These are phyloP conservation scores for Gari tellinella DNA, from an alignment of 2,888 invertebrate genomes.

Conservation along the genomic window DNA sequence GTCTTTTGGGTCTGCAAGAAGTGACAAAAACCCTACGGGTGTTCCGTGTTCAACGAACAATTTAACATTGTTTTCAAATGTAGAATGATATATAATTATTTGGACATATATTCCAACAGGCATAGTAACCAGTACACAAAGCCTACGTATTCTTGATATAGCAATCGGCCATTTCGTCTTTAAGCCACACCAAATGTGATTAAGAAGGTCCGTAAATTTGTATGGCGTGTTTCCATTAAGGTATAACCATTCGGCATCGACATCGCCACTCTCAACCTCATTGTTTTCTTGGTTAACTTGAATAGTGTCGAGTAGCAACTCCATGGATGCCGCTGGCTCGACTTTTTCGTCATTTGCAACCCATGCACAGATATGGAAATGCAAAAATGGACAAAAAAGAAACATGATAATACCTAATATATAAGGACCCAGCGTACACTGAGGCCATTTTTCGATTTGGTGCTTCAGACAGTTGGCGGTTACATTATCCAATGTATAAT, in stretches of 20 bases:
- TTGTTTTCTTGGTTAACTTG: not conserved
- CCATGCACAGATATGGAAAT: conserved; percentile 15
- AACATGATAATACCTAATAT: conserved; percentile 25
- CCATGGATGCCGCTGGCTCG: conserved; percentile 2
- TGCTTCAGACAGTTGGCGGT: not conserved
- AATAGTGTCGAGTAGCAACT: not conserved
- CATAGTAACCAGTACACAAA: conserved; percentile 13
- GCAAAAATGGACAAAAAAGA: conserved; percentile 33
- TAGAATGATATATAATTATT: conserved; percentile 16
- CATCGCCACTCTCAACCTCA: no score
- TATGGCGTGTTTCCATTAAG: conserved; percentile 27
- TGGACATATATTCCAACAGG: conserved; percentile 22
- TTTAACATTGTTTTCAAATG: not conserved
- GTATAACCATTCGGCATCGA: conserved; percentile 22
- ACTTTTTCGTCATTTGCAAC: conserved; percentile 25
- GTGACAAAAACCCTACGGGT: conserved; percentile 38
- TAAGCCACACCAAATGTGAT: conserved; percentile 5
- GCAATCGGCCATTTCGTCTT: conserved; percentile 11
- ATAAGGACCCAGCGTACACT: conserved; percentile 26
- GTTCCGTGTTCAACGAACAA: conserved; percentile 17
- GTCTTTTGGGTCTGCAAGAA: conserved; percentile 19
- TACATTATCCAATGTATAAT: conserved; percentile 10
- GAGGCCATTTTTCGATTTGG: conserved; percentile 36
- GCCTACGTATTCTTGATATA: conserved; percentile 31
- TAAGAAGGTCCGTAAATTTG: conserved; percentile 4